Evolutionary conservation across 2,888 invertebrate species (phyloP), one percentile per base, ranked within the genome.

Genomic region (Agriopis marginaria): DNA sequence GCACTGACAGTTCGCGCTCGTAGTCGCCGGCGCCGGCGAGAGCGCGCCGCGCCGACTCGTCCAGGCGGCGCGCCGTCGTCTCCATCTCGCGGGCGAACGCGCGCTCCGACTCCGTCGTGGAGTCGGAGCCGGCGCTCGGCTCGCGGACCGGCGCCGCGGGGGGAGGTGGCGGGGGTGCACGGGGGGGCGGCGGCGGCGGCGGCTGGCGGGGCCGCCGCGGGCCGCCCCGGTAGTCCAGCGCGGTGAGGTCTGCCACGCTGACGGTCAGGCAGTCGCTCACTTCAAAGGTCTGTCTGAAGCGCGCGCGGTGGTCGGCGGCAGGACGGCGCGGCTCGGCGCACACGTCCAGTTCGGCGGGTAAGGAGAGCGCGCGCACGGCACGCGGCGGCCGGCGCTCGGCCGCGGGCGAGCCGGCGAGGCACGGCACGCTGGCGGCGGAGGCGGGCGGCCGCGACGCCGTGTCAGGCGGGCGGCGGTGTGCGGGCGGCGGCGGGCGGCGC

Each of bases 301-400:
- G 88, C 75, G 92, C 90, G 75, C 88, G 87, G 76, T 92, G 92
- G 58, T 83, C 78, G 63, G 72, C 62, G 3, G 80, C 81, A 83
- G 82, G 86, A 32, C 87, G 88, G 59, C 84, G 86, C 73, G 89
- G 89, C 77, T 90, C 91, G 80, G 93, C 92, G 91, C 95, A 95
- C 79, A 96, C 94, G 92, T 96, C 96, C 73, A 96, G 93, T 83
- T 96, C 95, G 81, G 96, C 96, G 80, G 96, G 96, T 70, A 96
- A 95, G 81, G 95, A 81, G 87, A 95, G 81, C 9, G 91, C 89
- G 86, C 93, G 93, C 87, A 87, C 80, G 80, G 90, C 86, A 75
- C 89, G 89, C 76, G 89, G 84, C 79, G 88, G 84, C 78, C 89
- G 90, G 70, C 84, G 86, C 80, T 85, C 86, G 75, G 89, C 85